Evolutionary conservation across 2,888 invertebrate species (phyloP), one percentile per base, ranked within the genome.

Genomic region (Oligia strigilis): DNA sequence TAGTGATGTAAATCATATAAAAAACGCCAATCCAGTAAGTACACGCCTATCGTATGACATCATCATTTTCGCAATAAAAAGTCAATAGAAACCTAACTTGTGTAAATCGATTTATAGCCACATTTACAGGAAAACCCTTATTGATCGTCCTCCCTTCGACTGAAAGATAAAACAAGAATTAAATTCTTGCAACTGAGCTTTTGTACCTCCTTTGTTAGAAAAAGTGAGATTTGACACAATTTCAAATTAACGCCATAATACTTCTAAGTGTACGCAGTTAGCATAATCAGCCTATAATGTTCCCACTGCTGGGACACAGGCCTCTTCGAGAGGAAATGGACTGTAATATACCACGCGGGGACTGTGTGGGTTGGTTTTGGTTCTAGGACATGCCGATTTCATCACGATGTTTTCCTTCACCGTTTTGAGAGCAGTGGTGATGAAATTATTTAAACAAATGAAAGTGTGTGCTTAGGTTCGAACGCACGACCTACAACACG

Each of bases 81-180:
- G 8, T 49, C 43, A 19, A 78, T n/a, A 46, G 19, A 62, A 17
- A 55, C 64, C 65, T 65, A 49, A 49, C 64, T 79, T 79, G 13
- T 4, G 29, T 49, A 72, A 71, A 79, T 49, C 9, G 40, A 71
- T 14, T 17, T 72, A 49, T 23, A 14, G 8, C 9, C 9, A 29
- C 67, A 78, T 52, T 69, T 70, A 23, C 64, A 65, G 14, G 64
- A 65, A 71, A 23, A 58, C 58, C 58, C 49, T 66, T 40, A 49
- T 72, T 72, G 46, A 40, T 71, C 46, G 58, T 40, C 62, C 11
- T 29, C 29, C 1, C 29, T 29, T 29, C 29, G 29, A 29, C 29
- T 29, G 29, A 29, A 29, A 29, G 29, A 29, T 29, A 29, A 29
- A 29, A 29, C 29, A 29, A 29, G 29, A 29, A 29, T 29, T 29